Conservation (phyloP, 2,797 vertebrate genomes). For the Lutjanus campechanus region DNA sequence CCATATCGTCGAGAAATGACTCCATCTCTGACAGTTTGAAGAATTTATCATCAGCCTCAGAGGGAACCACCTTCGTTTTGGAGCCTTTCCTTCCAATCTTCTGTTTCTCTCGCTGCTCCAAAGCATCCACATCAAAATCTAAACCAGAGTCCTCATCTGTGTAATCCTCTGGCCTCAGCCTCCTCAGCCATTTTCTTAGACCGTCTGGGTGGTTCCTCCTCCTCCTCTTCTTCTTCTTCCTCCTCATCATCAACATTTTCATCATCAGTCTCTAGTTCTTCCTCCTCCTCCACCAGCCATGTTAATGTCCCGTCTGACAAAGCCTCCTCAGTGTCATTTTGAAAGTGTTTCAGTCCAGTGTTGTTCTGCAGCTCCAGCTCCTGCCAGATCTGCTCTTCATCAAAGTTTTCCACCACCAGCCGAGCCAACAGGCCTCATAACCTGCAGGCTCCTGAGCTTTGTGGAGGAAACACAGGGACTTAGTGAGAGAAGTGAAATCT, state of each 20-base stretch:
- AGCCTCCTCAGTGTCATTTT: constrained; percentile 77
- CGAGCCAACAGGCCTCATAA: constrained; percentile 85
- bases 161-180: constrained; percentile 52
- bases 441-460: constrained; percentile 83
- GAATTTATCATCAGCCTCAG: constrained; percentile 93
- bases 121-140: constrained; percentile 93
- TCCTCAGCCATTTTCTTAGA: constrained; percentile 49
- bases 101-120: constrained; percentile 87
- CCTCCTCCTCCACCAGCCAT: constrained; percentile 82
- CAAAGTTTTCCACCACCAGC: constrained; percentile 91
- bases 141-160: constrained; percentile 93
- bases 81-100: constrained; percentile 58
- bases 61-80: constrained; percentile 77
- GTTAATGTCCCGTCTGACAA: constrained; percentile 81
- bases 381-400: constrained; percentile 99
- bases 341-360: constrained; percentile 86
- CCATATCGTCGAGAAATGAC: constrained; percentile 90
- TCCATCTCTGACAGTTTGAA: constrained; percentile 98
- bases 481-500: constrained; percentile 92
- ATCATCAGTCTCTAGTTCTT: constrained; percentile 51
- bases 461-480: constrained; percentile 93
- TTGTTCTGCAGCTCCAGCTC: constrained; percentile 94
- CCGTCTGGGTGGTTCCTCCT: constrained; percentile 43
- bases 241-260: constrained; percentile 54
- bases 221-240: constrained; percentile 36